These are phyloP conservation scores for Griposia aprilina DNA, from an alignment of 2,888 invertebrate genomes.

Conservation along the genomic window DNA sequence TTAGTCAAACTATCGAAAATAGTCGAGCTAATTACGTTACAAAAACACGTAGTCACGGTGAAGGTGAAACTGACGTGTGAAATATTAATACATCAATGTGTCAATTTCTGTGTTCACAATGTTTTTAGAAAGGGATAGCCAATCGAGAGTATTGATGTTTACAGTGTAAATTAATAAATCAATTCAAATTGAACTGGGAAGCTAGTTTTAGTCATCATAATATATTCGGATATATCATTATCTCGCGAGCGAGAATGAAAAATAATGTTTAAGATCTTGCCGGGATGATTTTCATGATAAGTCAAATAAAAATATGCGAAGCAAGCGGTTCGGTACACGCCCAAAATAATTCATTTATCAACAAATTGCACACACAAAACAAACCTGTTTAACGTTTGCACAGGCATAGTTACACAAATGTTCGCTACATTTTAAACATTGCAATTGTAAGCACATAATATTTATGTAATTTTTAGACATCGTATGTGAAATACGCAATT, in stretches of 20 bases:
- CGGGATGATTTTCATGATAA: constrained; percentile 12
- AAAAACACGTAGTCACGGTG: constrained; percentile 58
- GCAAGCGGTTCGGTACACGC: constrained; percentile 15
- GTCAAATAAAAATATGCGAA: constrained; percentile 26
- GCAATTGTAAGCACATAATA: constrained; percentile 21
- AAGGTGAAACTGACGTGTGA: constrained; percentile 54
- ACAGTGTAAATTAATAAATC: not conserved
- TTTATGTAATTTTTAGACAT: not conserved
- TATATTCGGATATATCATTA: not conserved
- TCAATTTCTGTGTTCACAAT: constrained; percentile 19
- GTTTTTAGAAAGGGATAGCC: not conserved
- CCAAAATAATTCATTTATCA: constrained; percentile 39
- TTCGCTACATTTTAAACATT: constrained; percentile 28
- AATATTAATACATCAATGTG: constrained; percentile 49
- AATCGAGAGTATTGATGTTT: not conserved
- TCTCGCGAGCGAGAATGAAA: constrained; percentile 19
- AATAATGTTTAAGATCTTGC: not conserved
- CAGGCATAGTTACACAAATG: constrained; percentile 41
- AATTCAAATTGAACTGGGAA: not conserved
- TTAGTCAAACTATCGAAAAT: constrained; percentile 77
- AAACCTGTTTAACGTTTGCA: constrained; percentile 38
- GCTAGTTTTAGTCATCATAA: too few relatives aligned
- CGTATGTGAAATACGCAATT: not conserved
- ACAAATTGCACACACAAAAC: constrained; percentile 27
- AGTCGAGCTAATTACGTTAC: constrained; percentile 61